Evolutionary conservation across 2,113 vertebrate species (phyloP), one percentile per base, ranked within the genome.

Genomic region (Regulus satrapa): DNA sequence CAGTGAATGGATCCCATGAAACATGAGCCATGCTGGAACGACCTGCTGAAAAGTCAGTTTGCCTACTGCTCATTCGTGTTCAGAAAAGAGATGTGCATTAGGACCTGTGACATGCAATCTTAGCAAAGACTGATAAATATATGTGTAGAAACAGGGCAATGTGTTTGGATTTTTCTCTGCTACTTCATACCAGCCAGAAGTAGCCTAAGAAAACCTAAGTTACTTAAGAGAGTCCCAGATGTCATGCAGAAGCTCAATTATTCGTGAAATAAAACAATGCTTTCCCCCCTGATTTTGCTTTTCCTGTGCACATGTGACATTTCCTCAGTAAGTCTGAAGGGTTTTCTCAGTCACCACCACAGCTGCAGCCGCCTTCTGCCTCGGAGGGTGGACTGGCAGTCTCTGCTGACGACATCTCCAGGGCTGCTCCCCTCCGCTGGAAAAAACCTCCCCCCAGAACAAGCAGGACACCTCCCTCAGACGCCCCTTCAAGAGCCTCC

Each of bases 231-330:
- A 88, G 93, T 94, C 82, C 90, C 88, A 63, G 82, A 88, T 84
- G 92, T 92, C 95, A 95, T 92, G 92, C 91, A 94, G 85, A 92
- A 95, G 88, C 74, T 76, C 66, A 83, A 1, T 77, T 76, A 71
- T 59, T 94, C 83, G 84, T 71, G 56, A 92, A 95, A 85, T 31
- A 68, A 96, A 91, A 92, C 18, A 84, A 90, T 12, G 63, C 36
- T 74, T 92, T 83, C 49, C 32, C 32, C 62, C 84, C 76, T 66
- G 77, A n/a, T 81, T 90, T 85, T 81, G 54, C 52, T 48, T 94
- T 79, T 92, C 77, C 34, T 93, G 74, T 62, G 79, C 89, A 86
- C 80, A 28, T 26, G 43, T 48, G 62, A 62, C 68, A 46, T 54
- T 75, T 92, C 55, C 78, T 64, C 68, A 77, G 75, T 40, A 40